Evolutionary conservation across 2,888 invertebrate genomes (phyloP).

Genomic region (Phytoseiulus persimilis): DNA sequence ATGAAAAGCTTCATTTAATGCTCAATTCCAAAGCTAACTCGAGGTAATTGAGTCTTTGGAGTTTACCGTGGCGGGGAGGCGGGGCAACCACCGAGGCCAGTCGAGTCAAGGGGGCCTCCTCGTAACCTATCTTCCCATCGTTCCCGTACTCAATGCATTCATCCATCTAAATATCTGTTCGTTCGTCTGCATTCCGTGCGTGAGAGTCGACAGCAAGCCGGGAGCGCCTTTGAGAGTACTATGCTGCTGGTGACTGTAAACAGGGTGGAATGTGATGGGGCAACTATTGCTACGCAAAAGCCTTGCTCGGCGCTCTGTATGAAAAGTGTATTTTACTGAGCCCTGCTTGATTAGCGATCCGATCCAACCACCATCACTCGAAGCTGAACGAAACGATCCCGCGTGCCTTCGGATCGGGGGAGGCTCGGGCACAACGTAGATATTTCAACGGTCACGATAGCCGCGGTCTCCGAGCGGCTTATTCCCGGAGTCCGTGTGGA

Average conservation of each 20-base stretch:
- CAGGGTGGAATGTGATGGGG: not conserved
- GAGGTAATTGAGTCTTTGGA: slow-evolving; percentile 28
- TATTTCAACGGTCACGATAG: too few species aligned
- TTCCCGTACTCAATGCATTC: not conserved
- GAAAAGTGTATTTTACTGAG: not conserved
- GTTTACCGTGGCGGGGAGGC: not conserved
- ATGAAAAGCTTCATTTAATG: slow-evolving; percentile 38
- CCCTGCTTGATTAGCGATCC: not conserved
- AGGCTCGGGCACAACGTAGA: too few species aligned
- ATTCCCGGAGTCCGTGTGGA: not conserved
- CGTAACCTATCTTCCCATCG: not conserved
- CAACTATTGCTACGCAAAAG: not conserved
- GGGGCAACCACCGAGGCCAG: not conserved
- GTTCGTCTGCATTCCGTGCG: not conserved
- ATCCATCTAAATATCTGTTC: not conserved
- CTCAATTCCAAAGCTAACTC: slow-evolving; percentile 39
- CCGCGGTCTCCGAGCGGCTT: too few species aligned
- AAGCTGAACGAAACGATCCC: too few species aligned
- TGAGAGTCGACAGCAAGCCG: not conserved
- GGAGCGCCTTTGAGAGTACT: not conserved
- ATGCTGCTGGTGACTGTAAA: not conserved
- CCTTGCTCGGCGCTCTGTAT: not conserved
- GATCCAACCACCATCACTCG: not conserved
- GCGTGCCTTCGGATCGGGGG: too few species aligned
- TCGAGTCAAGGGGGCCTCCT: not conserved